Evolutionary conservation across 2,797 vertebrate genomes (phyloP).

Genomic region (Eulemur albifrons): DNA sequence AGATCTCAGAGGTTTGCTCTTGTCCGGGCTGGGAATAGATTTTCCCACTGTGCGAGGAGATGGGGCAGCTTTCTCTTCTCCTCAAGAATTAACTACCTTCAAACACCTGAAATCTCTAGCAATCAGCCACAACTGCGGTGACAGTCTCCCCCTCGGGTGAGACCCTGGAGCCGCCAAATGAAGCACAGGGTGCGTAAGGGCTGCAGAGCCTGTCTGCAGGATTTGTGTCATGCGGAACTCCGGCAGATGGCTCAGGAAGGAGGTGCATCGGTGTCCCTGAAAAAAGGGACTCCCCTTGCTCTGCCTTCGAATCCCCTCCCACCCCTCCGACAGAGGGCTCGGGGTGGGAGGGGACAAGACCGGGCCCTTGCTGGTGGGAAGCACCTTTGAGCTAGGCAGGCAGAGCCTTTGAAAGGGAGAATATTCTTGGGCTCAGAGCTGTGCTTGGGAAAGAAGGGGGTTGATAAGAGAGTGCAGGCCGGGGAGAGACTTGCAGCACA

Average conservation of each 20-base stretch:
- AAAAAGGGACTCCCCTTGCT: neutral
- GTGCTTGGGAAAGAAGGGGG: neutral
- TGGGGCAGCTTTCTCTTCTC: neutral
- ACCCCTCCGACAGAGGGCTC: too few relatives aligned
- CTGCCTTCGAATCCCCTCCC: neutral
- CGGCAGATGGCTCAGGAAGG: neutral
- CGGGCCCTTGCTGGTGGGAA: neutral
- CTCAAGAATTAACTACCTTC: neutral
- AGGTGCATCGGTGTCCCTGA: fast-evolving
- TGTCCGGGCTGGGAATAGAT: neutral
- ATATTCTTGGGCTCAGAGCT: neutral
- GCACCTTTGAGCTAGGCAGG: neutral
- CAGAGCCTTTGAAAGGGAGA: neutral
- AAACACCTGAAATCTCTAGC: neutral
- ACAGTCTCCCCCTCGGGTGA: neutral
- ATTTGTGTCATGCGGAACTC: neutral
- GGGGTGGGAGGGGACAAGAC: neutral
- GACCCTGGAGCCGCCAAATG: neutral
- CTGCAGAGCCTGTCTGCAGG: neutral
- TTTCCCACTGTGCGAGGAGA: neutral
- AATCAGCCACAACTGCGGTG: neutral
- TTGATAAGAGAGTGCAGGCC: neutral
- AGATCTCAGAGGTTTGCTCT: neutral
- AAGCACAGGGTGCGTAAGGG: neutral
- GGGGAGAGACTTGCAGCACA: neutral